Evolutionary conservation across 1,140 invertebrate genomes (phyloP).

Genomic region (Stenopsyche tienmushanensis): DNA sequence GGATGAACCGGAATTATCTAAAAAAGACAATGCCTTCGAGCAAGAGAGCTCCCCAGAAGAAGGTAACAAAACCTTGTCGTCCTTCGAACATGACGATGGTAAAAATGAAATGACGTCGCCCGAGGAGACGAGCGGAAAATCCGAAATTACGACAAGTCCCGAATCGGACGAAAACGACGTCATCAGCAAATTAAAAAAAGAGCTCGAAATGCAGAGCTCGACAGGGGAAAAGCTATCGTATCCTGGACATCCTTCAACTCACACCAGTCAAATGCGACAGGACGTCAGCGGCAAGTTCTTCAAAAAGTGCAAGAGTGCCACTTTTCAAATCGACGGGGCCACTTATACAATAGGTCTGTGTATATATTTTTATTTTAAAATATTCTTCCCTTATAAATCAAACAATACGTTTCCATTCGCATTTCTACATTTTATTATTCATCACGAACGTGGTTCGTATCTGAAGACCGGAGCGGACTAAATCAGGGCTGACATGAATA

Average conservation of each 20-base stretch:
- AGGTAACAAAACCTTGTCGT: not conserved
- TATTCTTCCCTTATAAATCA: too few species aligned
- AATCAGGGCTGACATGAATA: too few species aligned
- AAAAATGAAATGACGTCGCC: not conserved
- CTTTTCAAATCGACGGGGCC: slow-evolving; percentile 75
- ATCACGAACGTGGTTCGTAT: too few species aligned
- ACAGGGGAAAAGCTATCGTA: slow-evolving; percentile 13
- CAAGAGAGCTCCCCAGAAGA: slow-evolving; percentile 7
- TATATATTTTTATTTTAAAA: not conserved
- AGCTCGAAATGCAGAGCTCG: slow-evolving; percentile 13
- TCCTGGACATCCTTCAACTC: slow-evolving; percentile 41
- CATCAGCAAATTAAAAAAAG: slow-evolving; percentile 31
- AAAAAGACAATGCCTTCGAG: too few species aligned
- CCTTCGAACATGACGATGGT: not conserved
- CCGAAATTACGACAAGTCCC: slow-evolving; percentile 17
- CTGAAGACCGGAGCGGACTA: too few species aligned
- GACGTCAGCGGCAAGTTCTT: slow-evolving; percentile 61
- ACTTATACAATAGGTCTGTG: slow-evolving; percentile 71
- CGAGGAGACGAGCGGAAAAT: not conserved
- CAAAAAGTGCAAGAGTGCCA: slow-evolving; percentile 77
- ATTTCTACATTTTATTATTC: not conserved
- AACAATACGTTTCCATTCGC: not conserved
- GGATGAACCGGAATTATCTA: too few species aligned
- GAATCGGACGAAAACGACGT: slow-evolving; percentile 35
- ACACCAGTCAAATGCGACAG: slow-evolving; percentile 55